phyloP scores from a whole-genome alignment of 2,113 vertebrate species.

The Semicossyphus pulcher region DNA sequence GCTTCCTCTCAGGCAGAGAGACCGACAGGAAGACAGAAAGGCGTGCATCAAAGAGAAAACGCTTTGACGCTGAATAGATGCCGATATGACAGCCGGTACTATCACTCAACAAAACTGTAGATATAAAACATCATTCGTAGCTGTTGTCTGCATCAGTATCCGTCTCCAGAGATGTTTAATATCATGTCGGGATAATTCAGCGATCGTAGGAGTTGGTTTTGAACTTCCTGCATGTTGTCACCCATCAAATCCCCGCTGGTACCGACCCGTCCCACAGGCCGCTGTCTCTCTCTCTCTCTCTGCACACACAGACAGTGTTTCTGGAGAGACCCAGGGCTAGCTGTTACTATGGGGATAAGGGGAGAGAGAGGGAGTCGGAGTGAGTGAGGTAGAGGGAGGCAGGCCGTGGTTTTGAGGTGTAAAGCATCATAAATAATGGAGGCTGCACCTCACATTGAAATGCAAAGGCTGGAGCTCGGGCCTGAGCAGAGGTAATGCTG shows the following conservation, averaged over 20 bases:
- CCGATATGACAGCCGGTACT: constrained; percentile 22
- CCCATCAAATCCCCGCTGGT: constrained; percentile 1
- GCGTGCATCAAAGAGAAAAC: constrained; percentile 8
- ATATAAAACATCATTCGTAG: not conserved
- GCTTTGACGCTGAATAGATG: constrained; percentile 28
- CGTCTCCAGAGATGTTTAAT: not conserved
- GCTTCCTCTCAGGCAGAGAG: constrained; percentile 29
- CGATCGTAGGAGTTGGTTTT: not conserved
- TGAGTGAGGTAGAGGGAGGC: constrained; percentile 65
- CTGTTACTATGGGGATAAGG: constrained; percentile 84
- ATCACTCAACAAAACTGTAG: constrained; percentile 14
- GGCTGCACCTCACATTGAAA: constrained; percentile 84
- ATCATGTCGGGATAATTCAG: not conserved
- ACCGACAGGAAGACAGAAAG: constrained; percentile 42
- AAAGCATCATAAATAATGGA: constrained; percentile 87
- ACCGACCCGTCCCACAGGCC: constrained; percentile 28
- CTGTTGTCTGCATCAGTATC: not conserved
- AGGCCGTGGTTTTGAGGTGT: constrained; percentile 83
- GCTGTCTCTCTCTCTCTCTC: constrained; percentile 15
- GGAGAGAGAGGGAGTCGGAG: constrained; percentile 38
- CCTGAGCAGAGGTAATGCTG: constrained; percentile 82
- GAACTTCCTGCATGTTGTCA: constrained; percentile 37
- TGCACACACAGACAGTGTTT: constrained; percentile 32
- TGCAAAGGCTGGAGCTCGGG: constrained; percentile 83
- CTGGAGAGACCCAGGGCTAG: constrained; percentile 69